Base-by-base conservation (phyloP, 2,113 vertebrate species). In the Gymnarchus niloticus region DNA sequence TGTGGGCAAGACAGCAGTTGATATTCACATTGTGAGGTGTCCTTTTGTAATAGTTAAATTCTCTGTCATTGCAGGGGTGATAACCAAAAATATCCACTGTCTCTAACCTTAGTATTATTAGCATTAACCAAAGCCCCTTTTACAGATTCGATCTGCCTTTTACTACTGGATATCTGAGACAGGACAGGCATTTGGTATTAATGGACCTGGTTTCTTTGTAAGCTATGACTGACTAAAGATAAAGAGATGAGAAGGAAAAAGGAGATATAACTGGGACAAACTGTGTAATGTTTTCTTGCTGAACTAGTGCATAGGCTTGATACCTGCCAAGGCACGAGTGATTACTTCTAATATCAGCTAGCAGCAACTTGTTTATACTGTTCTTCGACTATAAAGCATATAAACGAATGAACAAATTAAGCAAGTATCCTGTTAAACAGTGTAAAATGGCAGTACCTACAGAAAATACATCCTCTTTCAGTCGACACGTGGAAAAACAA, bases 41-140 rank as follows among this genome's bases (percentile, higher is more conserved):
- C 88, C 84, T 56, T 73, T 69, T 23, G 52, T 61, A 86, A 77
- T 57, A 28, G 90, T 78, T 83, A 86, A 81, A 33, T 86, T 87
- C 65, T 91, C 88, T 82, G 82, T 88, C 88, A 88, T 88, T 69
- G 88, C 85, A 81, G 59, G 8, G 73, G 86, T 89, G 91, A 92
- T 88, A 91, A 91, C 92, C 92, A 89, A 80, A 85, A 92, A 92
- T 90, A 88, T 91, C 87, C 77, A 85, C 56, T 88, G 69, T 90
- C 88, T 91, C 88, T 91, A 93, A 93, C 92, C 90, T 92, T 90
- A 92, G 92, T 90, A 89, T 78, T 87, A 85, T 85, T 83, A 73
- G 85, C 90, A 89, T 88, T 88, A 90, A 90, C 91, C 90, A 78
- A 88, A 87, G 37, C 23, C 65, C 86, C 87, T 73, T 28, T 86